Evolutionary conservation across 2,113 vertebrate genomes (phyloP), one percentile per base, ranked within the genome.

Genomic region (Romanogobio albipinnatus): DNA sequence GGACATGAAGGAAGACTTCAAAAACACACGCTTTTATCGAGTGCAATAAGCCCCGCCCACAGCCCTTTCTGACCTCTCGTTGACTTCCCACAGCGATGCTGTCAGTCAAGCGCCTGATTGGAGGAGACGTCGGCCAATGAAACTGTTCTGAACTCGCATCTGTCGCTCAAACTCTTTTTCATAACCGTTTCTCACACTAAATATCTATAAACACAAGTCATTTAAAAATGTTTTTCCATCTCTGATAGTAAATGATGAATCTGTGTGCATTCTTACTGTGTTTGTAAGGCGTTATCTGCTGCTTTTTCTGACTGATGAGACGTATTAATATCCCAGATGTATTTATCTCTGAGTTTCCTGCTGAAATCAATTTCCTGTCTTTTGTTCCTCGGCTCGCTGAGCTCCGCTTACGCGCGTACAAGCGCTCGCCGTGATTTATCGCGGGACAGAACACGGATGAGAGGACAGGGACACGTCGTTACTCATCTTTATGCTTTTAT

Each of bases 211-310:
- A 76, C 39, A n/a, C 53, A 17, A 83, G 88, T 73, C 43, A 87
- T 88, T 88, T 71, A 43, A 82, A 86, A 88, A 84, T 56, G 80
- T 88, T 86, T 75, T 86, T 79, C 24, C 15, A 47, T 86, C 71
- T 91, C 84, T 90, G 85, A 39, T 87, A 78, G 80, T 85, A 85
- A 85, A 58, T 81, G 73, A 87, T 89, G 87, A 87, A 89, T 90
- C 88, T 56, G 1, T 88, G 89, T 84, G 43, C 84, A 84, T 68
- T 88, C 22, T 88, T 87, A 78, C 85, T 90, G 89, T 89, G 79
- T 92, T 90, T 90, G 88, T 66, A 86, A 87, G 86, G 76, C 87
- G 87, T 91, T 86, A 78, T 91, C 43, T 75, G 45, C 86, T 92
- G 89, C 87, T 85, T 75, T 90, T 87, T 6, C 74, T 90, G 83